Evolutionary conservation across 2,113 vertebrate genomes (phyloP).

Genomic region (Axis porcinus): DNA sequence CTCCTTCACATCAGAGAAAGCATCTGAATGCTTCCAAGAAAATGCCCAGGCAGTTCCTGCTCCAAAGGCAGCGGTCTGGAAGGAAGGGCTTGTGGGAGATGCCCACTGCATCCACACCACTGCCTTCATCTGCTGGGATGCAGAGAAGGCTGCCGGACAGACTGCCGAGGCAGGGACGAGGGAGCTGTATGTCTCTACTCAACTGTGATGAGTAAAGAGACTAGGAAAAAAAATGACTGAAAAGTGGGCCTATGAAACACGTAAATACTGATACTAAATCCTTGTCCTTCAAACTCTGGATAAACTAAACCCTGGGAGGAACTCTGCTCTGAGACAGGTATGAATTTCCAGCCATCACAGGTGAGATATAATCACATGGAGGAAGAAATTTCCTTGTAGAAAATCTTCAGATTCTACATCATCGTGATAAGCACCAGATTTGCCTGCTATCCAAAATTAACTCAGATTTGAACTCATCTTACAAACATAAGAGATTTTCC

Average conservation of each 20-base stretch:
- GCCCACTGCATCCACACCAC: rapidly evolving
- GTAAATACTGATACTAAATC: neutral
- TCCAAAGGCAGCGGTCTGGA: rapidly evolving
- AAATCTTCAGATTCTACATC: neutral
- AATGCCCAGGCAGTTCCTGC: neutral
- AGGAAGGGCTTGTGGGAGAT: neutral
- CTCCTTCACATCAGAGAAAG: neutral
- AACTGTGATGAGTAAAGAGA: neutral
- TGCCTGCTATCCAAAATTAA: neutral
- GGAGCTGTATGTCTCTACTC: rapidly evolving
- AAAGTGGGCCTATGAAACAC: neutral
- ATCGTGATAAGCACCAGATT: neutral
- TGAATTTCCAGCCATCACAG: neutral
- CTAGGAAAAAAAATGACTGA: neutral
- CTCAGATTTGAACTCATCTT: neutral
- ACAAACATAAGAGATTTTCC: neutral
- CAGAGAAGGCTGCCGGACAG: neutral
- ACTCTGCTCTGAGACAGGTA: neutral
- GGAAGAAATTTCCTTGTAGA: neutral
- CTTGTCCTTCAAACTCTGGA: neutral
- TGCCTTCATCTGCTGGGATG: neutral
- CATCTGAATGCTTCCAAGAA: neutral
- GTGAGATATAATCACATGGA: neutral
- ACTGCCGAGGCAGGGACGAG: neutral
- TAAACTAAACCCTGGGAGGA: neutral